Evolutionary conservation across 2,797 vertebrate genomes (phyloP).

Genomic region (Crenichthys baileyi): DNA sequence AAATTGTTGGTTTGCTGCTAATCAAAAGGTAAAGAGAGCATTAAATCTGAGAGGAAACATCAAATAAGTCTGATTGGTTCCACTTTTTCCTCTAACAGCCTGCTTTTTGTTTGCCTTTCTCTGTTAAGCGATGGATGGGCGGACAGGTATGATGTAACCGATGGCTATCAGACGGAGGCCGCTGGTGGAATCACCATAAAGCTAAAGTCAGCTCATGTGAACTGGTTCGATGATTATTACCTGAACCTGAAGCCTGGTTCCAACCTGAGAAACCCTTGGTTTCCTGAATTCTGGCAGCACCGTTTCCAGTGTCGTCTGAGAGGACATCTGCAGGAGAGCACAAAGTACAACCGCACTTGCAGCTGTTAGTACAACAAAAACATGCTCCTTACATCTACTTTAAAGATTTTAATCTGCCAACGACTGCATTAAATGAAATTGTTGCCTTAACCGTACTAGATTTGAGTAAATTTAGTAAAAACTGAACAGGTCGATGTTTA

Average conservation of each 20-base stretch:
- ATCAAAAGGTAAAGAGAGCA: neutral
- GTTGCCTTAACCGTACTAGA: neutral
- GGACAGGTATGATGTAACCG: constrained; percentile 96
- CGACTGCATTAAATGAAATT: neutral
- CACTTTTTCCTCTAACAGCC: neutral
- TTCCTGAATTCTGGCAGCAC: constrained; percentile 98
- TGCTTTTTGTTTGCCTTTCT: neutral
- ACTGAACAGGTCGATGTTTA: constrained; percentile 8
- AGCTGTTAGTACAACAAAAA: constrained; percentile 84
- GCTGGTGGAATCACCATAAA: constrained; percentile 98
- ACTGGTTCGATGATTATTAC: constrained; percentile 99
- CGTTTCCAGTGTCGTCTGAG: constrained; percentile 93
- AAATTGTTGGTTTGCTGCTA: neutral
- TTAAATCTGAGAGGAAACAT: neutral
- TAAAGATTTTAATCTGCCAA: neutral
- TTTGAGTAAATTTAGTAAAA: neutral
- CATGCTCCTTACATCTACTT: neutral
- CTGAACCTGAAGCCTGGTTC: constrained; percentile 91
- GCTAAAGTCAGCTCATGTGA: constrained; percentile 94
- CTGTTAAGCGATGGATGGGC: constrained; percentile 95
- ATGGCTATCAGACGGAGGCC: constrained; percentile 93
- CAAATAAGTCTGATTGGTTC: neutral
- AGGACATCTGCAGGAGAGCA: constrained; percentile 90
- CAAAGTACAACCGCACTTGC: constrained; percentile 92
- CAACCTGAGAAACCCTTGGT: constrained; percentile 96